Percentiles rank a stretch among this genome's conserved stretches.
These are phyloP conservation scores for Coenonympha arcania DNA, from an alignment of 2,888 invertebrate genomes.

Conservation along the genomic window DNA sequence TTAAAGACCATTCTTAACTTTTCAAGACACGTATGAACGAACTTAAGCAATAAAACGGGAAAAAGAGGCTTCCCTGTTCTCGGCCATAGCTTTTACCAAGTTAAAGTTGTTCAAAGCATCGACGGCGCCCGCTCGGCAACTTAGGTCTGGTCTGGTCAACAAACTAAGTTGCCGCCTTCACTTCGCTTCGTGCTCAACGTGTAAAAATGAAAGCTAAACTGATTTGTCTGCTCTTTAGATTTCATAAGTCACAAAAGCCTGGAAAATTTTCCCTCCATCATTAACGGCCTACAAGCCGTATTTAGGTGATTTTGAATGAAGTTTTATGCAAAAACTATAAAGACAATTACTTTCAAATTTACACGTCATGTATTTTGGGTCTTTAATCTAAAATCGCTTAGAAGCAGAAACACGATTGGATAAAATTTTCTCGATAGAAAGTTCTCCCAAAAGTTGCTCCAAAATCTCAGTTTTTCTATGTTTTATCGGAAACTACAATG, in stretches of 20 bases:
- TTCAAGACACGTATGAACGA: constrained; percentile 61
- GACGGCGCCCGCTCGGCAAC: constrained; percentile 43
- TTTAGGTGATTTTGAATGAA: too few relatives aligned
- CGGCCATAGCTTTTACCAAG: constrained; percentile 58
- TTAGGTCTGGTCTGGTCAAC: constrained; percentile 62
- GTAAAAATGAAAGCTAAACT: constrained; percentile 24
- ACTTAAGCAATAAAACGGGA: constrained; percentile 66
- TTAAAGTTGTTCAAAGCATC: constrained; percentile 65
- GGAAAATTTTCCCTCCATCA: too few relatives aligned
- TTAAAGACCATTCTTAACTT: constrained; percentile 49
- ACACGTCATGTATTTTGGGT: too few relatives aligned
- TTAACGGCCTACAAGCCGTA: too few relatives aligned
- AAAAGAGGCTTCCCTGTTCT: constrained; percentile 56
- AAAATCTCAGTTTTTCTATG: too few relatives aligned
- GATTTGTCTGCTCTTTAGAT: constrained; percentile 21
- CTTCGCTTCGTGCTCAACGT: constrained; percentile 38
- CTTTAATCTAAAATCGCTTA: too few relatives aligned
- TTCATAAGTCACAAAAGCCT: constrained; percentile 4
- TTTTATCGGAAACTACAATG: too few relatives aligned
- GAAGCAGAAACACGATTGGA: too few relatives aligned
- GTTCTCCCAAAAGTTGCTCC: too few relatives aligned
- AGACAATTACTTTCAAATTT: too few relatives aligned
- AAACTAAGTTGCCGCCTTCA: constrained; percentile 52
- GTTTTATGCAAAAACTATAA: too few relatives aligned
- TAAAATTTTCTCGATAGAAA: too few relatives aligned